These are phyloP conservation scores for Drosophila saltans DNA, from an alignment of 1,140 invertebrate genomes.

Conservation along the genomic window DNA sequence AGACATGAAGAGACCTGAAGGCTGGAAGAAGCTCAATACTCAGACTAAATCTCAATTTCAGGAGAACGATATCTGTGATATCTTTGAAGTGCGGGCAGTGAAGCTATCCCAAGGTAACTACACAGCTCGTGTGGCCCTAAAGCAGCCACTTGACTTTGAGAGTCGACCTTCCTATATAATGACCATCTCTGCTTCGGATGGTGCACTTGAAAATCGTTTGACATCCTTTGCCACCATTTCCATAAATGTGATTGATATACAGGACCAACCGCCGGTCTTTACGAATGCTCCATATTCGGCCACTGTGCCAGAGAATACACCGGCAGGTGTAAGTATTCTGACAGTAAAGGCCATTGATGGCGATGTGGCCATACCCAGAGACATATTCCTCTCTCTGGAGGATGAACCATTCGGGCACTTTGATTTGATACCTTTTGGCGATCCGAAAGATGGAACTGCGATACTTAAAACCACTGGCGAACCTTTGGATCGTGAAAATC, in stretches of 20 bases:
- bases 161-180: constrained; percentile 88
- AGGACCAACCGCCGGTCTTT: constrained; percentile 92
- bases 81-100: constrained; percentile 86
- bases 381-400: constrained; percentile 87
- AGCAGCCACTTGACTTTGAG: constrained; percentile 89
- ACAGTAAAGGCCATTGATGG: constrained; percentile 90
- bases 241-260: constrained; percentile 90
- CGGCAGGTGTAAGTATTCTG: constrained; percentile 85
- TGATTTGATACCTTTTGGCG: constrained; percentile 84
- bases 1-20: constrained; percentile 30
- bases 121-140: constrained; percentile 87
- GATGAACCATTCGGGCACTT: constrained; percentile 89
- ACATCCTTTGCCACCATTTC: constrained; percentile 88
- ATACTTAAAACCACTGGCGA: constrained; percentile 87
- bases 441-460: constrained; percentile 84
- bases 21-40: background rate
- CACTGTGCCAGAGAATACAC: constrained; percentile 89
- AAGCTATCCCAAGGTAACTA: constrained; percentile 89
- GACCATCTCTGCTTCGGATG: constrained; percentile 87
- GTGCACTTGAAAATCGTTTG: constrained; percentile 86
- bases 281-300: constrained; percentile 91
- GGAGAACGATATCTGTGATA: constrained; percentile 88
- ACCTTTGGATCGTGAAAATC: constrained; percentile 90
- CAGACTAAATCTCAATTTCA: background rate
- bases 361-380: constrained; percentile 89